Evolutionary conservation across 2,113 vertebrate species (phyloP).

Genomic region (Gulo gulo): DNA sequence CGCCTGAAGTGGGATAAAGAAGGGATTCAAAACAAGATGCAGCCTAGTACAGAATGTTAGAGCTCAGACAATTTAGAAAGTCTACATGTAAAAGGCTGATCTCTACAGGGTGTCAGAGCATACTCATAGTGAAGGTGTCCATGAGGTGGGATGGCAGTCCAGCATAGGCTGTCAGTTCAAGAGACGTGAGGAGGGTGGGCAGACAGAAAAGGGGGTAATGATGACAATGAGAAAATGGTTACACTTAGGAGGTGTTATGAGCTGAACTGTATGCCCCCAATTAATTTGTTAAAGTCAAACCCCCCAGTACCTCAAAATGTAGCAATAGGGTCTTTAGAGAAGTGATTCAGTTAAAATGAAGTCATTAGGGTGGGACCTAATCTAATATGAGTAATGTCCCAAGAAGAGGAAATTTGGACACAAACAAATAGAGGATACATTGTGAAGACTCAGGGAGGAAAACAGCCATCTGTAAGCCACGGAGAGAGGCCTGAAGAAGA

Average conservation of each 20-base stretch:
- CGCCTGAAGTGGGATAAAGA: neutral
- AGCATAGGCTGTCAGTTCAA: neutral
- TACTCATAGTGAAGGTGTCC: neutral
- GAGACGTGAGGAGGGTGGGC: neutral
- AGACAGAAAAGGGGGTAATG: neutral
- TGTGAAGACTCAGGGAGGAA: neutral
- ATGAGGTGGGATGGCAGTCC: fast-evolving
- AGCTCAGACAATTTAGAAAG: neutral
- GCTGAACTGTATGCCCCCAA: neutral
- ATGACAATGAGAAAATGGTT: neutral
- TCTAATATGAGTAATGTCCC: neutral
- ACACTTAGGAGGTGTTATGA: neutral
- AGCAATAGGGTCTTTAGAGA: neutral
- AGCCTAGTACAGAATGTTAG: neutral
- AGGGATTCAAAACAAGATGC: neutral
- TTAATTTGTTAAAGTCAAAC: neutral
- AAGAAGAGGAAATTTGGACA: neutral
- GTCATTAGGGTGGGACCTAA: neutral
- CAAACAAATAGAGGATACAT: neutral
- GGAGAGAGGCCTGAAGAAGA: neutral
- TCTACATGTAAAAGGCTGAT: neutral
- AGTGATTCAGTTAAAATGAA: neutral
- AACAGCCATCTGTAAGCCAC: neutral
- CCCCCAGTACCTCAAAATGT: neutral
- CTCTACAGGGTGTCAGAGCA: neutral